Base-by-base conservation (phyloP, 2,888 invertebrate genomes). In the Mesopsocus fuscifrons region DNA sequence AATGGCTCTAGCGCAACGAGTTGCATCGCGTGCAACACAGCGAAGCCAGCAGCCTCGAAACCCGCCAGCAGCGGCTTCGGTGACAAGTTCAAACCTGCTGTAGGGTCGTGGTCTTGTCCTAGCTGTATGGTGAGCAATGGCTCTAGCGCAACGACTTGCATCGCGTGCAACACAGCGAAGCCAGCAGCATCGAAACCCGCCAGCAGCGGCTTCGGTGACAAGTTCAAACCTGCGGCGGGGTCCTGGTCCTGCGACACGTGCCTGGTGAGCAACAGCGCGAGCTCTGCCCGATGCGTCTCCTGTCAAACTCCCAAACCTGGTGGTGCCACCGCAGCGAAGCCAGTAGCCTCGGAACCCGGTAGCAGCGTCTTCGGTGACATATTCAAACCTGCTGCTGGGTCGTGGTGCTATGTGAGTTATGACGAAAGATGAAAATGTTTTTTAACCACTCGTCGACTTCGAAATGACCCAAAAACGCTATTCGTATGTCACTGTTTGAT, bases 71-170 rank as follows among this genome's bases (percentile, higher is more conserved):
- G 17, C 15, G 33, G 33, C 21, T 53, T 51, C 43, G 54, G 52
- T 4, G 57, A 59, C 42, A 57, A 59, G 51, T 72, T 72, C 49
- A 74, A 72, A 52, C 65, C 65, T 2, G 56, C 63, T 1, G 53
- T 59, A 17, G 68, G 66, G 40, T 66, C 69, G 16, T 80, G 80
- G 80, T 71, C 74, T 50, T 81, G 81, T 57, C 59, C 64, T 1
- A 61, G 60, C 16, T 80, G 80, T 54, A 63, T 72, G 58, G 59
- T 77, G 11, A 60, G 66, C 32, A 79, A 79, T 54, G 58, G 64
- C 6, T 53, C 57, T 1, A 57, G 59, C n/a, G 54, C 53, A 2
- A 52, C 50, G 2, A 59, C 59, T 20, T 75, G 75, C 51, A 60
- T 63, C 5, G 71, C 73, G 17, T 75, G 75, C 53, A 59, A 64